Percentiles rank a stretch among this genome's conserved stretches.
phyloP scores from a whole-genome alignment of 2,888 invertebrate genomes.

The Neria commutata region DNA sequence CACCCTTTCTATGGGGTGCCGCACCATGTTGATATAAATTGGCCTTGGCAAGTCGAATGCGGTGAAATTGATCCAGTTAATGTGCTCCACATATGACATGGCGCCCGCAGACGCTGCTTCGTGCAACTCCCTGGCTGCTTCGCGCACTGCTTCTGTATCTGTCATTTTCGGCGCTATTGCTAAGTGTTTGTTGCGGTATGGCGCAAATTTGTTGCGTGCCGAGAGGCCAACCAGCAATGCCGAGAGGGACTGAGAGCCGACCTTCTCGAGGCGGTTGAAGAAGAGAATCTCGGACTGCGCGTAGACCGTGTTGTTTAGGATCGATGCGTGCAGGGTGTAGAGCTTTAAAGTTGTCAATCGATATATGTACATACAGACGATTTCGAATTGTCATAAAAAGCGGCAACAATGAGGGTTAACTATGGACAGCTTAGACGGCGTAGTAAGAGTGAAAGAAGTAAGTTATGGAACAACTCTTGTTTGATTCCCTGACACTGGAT shows the following conservation, averaged over 20 bases:
- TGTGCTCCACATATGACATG: constrained; percentile 81
- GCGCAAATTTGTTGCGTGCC: constrained; percentile 31
- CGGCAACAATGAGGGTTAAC: too few relatives aligned
- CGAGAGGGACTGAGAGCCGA: constrained; percentile 86
- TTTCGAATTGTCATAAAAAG: too few relatives aligned
- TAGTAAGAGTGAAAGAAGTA: too few relatives aligned
- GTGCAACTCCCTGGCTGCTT: constrained; percentile 72
- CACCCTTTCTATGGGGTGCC: constrained; percentile 84
- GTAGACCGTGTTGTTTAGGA: constrained; percentile 41
- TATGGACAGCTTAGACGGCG: too few relatives aligned
- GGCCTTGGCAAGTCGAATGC: constrained; percentile 77
- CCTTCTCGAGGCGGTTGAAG: constrained; percentile 87
- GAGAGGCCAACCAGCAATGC: constrained; percentile 72
- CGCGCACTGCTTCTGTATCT: constrained; percentile 66
- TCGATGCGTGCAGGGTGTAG: constrained; percentile 10
- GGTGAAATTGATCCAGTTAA: constrained; percentile 84
- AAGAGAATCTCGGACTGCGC: constrained; percentile 70
- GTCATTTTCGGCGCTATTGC: background rate
- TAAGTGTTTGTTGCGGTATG: constrained; percentile 8
- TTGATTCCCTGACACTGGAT: too few relatives aligned
- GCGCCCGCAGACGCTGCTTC: constrained; percentile 73
- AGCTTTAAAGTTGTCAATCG: constrained; percentile 16
- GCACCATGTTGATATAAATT: constrained; percentile 83
- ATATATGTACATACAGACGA: too few relatives aligned
- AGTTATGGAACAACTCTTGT: too few relatives aligned